A percentile compares a stretch with the other conserved stretches of the same genome.
Evolutionary conservation across 2,888 invertebrate species (phyloP).

Genomic region (Alitta virens): DNA sequence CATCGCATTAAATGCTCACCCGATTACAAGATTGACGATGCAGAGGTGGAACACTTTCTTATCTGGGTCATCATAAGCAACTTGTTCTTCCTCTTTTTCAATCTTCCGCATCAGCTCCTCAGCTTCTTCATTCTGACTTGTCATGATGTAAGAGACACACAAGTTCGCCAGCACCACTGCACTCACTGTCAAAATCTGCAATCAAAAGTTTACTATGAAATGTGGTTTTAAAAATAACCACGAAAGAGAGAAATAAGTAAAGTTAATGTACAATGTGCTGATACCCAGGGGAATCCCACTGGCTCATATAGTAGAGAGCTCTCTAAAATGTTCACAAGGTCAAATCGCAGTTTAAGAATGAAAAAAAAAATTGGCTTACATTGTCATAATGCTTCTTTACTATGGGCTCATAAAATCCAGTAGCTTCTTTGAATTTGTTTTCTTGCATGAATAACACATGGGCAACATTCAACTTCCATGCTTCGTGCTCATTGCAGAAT

Average conservation of each 20-base stretch:
- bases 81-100: constrained; percentile 93
- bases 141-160: constrained; percentile 99
- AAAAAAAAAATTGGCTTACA: too few species aligned
- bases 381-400: constrained; percentile 90
- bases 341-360: too few species aligned
- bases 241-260: too few species aligned
- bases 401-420: constrained; percentile 96
- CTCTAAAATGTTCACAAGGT: too few species aligned
- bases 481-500: constrained; percentile 95
- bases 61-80: constrained; percentile 87
- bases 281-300: too few species aligned
- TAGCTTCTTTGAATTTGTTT: constrained; percentile 95
- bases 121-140: constrained; percentile 96
- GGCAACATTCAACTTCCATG: constrained; percentile 96
- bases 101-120: constrained; percentile 98
- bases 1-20: constrained; percentile 64
- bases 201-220: too few species aligned
- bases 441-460: constrained; percentile 99
- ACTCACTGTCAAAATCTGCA: constrained; percentile 83
- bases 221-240: too few species aligned
- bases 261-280: too few species aligned
- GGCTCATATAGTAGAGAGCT: too few species aligned
- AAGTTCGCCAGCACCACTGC: constrained; percentile 98
- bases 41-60: constrained; percentile 93
- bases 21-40: constrained; percentile 97